Evolutionary conservation across 2,888 invertebrate genomes (phyloP).

Genomic region (Metalampra italica): DNA sequence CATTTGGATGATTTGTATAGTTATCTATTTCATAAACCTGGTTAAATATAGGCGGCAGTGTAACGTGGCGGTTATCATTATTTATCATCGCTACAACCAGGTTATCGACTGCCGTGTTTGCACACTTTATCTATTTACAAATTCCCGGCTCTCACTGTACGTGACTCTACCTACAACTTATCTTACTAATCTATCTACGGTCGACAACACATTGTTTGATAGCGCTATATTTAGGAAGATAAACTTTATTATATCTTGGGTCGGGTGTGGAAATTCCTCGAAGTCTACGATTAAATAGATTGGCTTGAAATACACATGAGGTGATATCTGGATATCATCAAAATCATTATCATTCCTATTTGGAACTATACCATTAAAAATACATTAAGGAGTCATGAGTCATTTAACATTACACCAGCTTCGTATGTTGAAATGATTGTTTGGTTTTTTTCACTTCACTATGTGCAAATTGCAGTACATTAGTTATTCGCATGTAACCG

Average conservation of each 20-base stretch:
- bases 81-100: conserved; percentile 66
- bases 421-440: conserved; percentile 30
- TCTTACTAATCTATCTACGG: conserved; percentile 44
- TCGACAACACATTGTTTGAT: conserved; percentile 47
- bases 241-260: conserved; percentile 29
- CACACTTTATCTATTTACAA: conserved; percentile 51
- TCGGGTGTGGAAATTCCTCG: background rate
- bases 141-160: conserved; percentile 42
- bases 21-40: background rate
- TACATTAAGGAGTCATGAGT: conserved; percentile 26
- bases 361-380: conserved; percentile 28
- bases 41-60: conserved; percentile 18
- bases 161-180: conserved; percentile 45
- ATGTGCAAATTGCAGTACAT: conserved; percentile 57
- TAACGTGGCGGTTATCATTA: conserved; percentile 51
- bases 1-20: background rate
- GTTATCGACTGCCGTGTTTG: conserved; percentile 71
- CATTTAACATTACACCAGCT: conserved; percentile 29
- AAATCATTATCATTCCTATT: conserved; percentile 35
- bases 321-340: conserved; percentile 16
- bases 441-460: conserved; percentile 30
- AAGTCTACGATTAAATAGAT: conserved; percentile 19
- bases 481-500: conserved; percentile 58
- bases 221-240: conserved; percentile 56
- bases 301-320: conserved; percentile 23